Conservation (phyloP, 1,140 invertebrate genomes). For the Tribolium madens region DNA sequence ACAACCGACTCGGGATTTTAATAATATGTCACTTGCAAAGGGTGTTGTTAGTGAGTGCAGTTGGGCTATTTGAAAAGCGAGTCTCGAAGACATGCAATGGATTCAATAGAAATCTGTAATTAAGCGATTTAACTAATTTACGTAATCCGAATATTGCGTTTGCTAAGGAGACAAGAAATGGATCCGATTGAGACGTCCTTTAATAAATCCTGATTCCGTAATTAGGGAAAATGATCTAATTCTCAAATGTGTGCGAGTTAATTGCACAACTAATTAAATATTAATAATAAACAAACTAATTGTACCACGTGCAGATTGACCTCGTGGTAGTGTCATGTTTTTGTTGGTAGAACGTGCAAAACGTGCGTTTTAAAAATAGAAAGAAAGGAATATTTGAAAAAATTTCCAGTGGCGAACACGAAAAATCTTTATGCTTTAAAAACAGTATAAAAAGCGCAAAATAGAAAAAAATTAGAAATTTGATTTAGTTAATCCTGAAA, state of each 20-base stretch:
- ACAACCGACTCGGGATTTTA: background rate
- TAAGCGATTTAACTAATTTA: background rate
- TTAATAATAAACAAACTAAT: background rate
- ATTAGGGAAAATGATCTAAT: too few species aligned
- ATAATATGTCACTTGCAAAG: background rate
- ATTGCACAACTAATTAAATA: background rate
- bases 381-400: too few species aligned
- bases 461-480: too few species aligned
- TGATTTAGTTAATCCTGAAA: too few species aligned
- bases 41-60: background rate
- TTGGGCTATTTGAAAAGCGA: background rate
- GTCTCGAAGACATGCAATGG: background rate
- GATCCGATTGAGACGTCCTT: background rate
- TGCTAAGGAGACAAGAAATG: background rate
- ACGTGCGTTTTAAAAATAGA: background rate
- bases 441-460: too few species aligned
- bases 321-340: background rate
- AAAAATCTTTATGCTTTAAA: too few species aligned
- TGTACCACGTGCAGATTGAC: background rate
- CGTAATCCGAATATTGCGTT: background rate
- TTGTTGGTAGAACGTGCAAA: background rate
- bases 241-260: too few species aligned
- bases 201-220: too few species aligned
- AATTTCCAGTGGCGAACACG: too few species aligned
- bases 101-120: background rate